These are phyloP conservation scores for Crypturellus undulatus DNA, from an alignment of 2,113 vertebrate species.

Conservation along the genomic window DNA sequence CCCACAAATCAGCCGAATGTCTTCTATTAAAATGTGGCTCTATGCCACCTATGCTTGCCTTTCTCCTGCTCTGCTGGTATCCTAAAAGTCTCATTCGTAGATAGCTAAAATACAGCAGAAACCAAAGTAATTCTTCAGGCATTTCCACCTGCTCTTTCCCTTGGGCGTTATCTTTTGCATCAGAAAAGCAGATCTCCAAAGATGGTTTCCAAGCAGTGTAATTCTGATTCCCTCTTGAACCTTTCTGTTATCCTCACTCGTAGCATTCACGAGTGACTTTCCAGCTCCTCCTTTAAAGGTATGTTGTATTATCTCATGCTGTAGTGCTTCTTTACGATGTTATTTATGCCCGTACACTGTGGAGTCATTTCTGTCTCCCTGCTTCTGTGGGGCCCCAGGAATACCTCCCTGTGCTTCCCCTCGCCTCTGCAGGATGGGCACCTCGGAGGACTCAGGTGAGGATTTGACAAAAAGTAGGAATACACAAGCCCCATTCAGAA, in stretches of 20 bases:
- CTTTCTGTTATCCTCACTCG: background rate
- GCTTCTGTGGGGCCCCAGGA: too few species aligned
- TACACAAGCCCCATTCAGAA: background rate
- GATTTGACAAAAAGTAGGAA: background rate
- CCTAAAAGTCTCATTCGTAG: background rate
- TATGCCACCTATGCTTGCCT: background rate
- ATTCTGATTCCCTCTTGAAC: background rate
- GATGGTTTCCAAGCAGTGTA: fast-evolving
- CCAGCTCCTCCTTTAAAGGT: background rate
- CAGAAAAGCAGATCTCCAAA: background rate
- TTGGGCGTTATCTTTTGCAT: background rate
- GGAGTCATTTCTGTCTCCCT: background rate
- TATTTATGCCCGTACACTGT: background rate
- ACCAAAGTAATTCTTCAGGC: background rate
- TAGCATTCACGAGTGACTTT: background rate
- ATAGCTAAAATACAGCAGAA: background rate
- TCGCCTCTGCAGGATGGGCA: background rate
- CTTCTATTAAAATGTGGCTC: background rate
- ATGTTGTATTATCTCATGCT: background rate
- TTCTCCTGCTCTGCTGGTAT: fast-evolving
- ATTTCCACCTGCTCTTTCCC: background rate
- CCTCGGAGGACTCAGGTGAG: background rate
- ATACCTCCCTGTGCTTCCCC: background rate
- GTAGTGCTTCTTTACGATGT: background rate
- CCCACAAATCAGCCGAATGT: fast-evolving